phyloP scores from a whole-genome alignment of 2,113 vertebrate species.

The Hystrix brachyura region DNA sequence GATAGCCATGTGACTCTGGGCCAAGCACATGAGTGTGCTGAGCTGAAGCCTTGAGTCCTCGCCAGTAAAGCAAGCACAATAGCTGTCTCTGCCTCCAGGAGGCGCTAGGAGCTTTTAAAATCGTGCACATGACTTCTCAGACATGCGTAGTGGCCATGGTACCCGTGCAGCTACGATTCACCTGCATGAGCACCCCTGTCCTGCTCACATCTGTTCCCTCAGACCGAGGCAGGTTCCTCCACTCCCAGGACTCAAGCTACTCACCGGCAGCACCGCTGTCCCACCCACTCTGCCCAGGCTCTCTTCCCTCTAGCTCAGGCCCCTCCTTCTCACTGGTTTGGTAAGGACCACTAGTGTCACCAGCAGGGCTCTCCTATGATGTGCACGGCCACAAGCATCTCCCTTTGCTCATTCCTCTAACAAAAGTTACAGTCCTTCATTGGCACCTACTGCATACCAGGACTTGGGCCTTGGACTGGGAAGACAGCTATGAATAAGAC shows the following conservation, averaged over 20 bases:
- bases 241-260: background rate
- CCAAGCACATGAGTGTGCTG: background rate
- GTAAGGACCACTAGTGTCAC: background rate
- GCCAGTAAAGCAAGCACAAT: background rate
- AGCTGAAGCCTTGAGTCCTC: background rate
- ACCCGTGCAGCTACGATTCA: background rate
- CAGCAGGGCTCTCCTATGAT: background rate
- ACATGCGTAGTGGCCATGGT: rapidly evolving
- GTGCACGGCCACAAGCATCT: too few species aligned
- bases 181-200: background rate
- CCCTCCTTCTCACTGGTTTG: background rate
- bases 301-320: background rate
- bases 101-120: background rate
- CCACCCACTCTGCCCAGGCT: background rate
- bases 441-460: background rate
- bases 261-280: rapidly evolving
- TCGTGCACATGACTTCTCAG: background rate
- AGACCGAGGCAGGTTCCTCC: background rate
- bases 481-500: background rate
- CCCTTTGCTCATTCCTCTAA: background rate
- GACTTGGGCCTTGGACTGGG: background rate
- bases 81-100: background rate
- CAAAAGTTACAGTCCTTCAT: background rate
- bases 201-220: background rate
- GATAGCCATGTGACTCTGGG: background rate